Evolutionary conservation across 2,113 vertebrate genomes (phyloP), one percentile per base, ranked within the genome.

Genomic region (Scomber colias): DNA sequence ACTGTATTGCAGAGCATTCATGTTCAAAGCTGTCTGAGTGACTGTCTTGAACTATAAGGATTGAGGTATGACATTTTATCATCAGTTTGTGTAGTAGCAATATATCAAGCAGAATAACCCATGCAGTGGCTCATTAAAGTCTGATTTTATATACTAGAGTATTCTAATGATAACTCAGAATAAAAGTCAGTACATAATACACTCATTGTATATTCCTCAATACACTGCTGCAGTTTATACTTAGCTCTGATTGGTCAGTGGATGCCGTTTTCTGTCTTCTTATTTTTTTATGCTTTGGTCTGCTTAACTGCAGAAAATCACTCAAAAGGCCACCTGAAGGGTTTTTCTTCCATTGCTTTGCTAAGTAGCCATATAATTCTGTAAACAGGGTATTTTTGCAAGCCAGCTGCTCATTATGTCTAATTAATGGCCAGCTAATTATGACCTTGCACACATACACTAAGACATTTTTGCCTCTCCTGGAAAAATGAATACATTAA

Each of bases 51-150:
- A 75, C 54, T 56, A 56, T 55, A 40, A 68, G 71, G 24, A 27
- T 2, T 27, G 24, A 44, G 49, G 51, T 70, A 49, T 60, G 60
- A n/a, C 4, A 60, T 64, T 71, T 68, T n/a, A 81, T 67, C 13
- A 75, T 64, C 81, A 40, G 50, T 66, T 73, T 71, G 53, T 66
- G 35, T 30, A 21, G 72, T 44, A 80, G 68, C 53, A 5, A 7
- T 63, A 17, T 27, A 69, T 68, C 69, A 67, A 81, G 77, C 45
- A 61, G 77, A 60, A 71, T 60, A 21, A 69, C 24, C 24, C 24
- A 27, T 51, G 55, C 19, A 49, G 61, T 24, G 69, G 54, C 48
- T 66, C 17, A 24, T 76, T 79, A 71, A 64, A 54, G 46, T 54
- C 46, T 11, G 35, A 77, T 55, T 49, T 46, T 80, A 81, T 49